These are phyloP conservation scores for Aproaerema taeniolella DNA, from an alignment of 2,888 invertebrate genomes.

Conservation along the genomic window DNA sequence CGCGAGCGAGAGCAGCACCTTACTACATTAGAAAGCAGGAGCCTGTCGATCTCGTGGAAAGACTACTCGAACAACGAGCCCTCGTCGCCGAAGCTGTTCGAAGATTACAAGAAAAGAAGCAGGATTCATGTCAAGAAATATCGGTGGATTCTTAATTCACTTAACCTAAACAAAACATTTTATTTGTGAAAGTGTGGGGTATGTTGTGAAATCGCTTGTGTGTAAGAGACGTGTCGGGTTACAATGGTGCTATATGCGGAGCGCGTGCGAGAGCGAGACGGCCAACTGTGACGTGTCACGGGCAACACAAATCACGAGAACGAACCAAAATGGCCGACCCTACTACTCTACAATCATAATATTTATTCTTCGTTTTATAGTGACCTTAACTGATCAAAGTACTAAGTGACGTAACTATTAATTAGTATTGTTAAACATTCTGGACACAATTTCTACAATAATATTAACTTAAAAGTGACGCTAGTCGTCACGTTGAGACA, in stretches of 20 bases:
- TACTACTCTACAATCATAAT: slow-evolving; percentile 75
- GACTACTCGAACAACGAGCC: slow-evolving; percentile 67
- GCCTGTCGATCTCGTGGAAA: slow-evolving; percentile 71
- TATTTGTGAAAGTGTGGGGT: slow-evolving; percentile 75
- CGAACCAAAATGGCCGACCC: slow-evolving; percentile 74
- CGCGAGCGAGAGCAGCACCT: slow-evolving; percentile 69
- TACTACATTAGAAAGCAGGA: slow-evolving; percentile 75
- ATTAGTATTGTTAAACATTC: slow-evolving; percentile 47
- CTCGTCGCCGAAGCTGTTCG: slow-evolving; percentile 74
- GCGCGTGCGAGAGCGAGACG: slow-evolving; percentile 67
- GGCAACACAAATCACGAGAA: slow-evolving; percentile 72
- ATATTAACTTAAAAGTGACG: background rate
- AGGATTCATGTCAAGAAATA: slow-evolving; percentile 69
- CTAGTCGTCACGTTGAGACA: slow-evolving; percentile 20
- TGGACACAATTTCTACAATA: slow-evolving; percentile 17
- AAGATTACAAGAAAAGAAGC: slow-evolving; percentile 71
- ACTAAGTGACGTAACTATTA: slow-evolving; percentile 70
- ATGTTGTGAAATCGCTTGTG: slow-evolving; percentile 77
- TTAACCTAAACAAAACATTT: slow-evolving; percentile 63
- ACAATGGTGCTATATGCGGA: slow-evolving; percentile 78
- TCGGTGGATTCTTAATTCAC: slow-evolving; percentile 72
- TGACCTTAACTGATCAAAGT: slow-evolving; percentile 76
- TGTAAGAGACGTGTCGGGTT: slow-evolving; percentile 75
- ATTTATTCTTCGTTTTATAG: slow-evolving; percentile 73
- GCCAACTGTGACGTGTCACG: slow-evolving; percentile 70